Evolutionary conservation across 2,113 vertebrate genomes (phyloP).

Genomic region (Tetrao urogallus): DNA sequence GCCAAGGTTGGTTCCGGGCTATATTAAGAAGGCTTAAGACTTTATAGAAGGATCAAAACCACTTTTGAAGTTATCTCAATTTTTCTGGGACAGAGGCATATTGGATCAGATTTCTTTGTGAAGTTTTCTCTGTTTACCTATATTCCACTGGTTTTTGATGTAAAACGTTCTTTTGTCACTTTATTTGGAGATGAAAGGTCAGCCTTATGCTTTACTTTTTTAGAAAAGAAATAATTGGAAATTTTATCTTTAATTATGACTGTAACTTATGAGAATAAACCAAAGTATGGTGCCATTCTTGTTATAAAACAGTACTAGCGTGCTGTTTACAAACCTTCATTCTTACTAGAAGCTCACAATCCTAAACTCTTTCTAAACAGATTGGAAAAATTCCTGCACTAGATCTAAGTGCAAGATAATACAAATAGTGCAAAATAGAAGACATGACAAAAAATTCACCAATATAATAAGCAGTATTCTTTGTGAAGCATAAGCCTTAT

Average conservation of each 20-base stretch:
- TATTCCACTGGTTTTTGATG: not conserved
- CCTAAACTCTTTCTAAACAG: not conserved
- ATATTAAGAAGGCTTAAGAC: not conserved
- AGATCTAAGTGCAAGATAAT: not conserved
- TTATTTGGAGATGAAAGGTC: not conserved
- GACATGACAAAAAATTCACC: not conserved
- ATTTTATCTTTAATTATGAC: not conserved
- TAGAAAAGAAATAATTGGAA: not conserved
- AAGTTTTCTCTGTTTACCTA: not conserved
- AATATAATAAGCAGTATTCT: not conserved
- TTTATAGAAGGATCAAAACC: not conserved
- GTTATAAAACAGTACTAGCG: not conserved
- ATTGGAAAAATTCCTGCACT: not conserved
- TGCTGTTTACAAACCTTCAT: not conserved
- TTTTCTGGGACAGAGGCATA: not conserved
- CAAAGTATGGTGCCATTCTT: not conserved
- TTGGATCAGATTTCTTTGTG: not conserved
- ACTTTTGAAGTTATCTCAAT: constrained; percentile 13
- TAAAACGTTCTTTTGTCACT: not conserved
- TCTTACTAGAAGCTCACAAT: not conserved
- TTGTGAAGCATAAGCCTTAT: not conserved
- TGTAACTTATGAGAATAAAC: not conserved
- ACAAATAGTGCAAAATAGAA: not conserved
- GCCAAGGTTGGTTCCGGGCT: not conserved
- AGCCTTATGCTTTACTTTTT: not conserved